Evolutionary conservation across 2,888 invertebrate species (phyloP), one percentile per base, ranked within the genome.

Genomic region (Lamproptera curius): DNA sequence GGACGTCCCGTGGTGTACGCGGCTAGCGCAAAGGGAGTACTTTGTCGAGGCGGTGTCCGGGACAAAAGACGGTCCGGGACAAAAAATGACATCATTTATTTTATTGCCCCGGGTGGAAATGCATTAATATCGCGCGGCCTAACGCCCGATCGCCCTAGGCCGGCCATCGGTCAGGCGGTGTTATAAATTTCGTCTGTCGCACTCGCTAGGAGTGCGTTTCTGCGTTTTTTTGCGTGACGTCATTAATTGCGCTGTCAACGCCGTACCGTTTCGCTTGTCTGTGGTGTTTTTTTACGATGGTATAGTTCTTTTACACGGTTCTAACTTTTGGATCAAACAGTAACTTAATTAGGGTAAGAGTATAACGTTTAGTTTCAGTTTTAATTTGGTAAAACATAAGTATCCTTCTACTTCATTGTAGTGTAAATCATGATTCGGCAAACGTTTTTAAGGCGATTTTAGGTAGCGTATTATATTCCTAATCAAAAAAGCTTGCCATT

Each of bases 21-120:
- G 71, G 67, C 63, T 49, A 57, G 66, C 60, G 76, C 71, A 79
- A 82, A 47, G 76, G 73, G 20, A 20, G 20, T 6, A 20, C 20
- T 6, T 20, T 6, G 70, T 76, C 78, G 79, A 67, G 68, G 65
- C 73, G 71, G 72, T 62, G 57, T 52, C 59, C 71, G 76, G 80
- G 73, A 76, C 78, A 77, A 83, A 82, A 70, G 65, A 67, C 68
- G 77, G 78, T 79, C 31, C n/a, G n/a, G 31, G 74, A 84, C 85
- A 86, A 86, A 86, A 86, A 86, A 86, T 86, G 81, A 85, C 84
- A 83, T 86, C 86, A 86, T 87, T 86, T 85, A 87, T 87, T 84
- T 86, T 85, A 87, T 86, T 82, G 83, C 84, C 69, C 61, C 71
- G 81, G 78, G 83, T 81, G 84, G 82, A 84, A 87, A 85, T 80